Evolutionary conservation across 2,797 vertebrate species (phyloP), one percentile per base, ranked within the genome.

Genomic region (Gymnopithys bicolor): DNA sequence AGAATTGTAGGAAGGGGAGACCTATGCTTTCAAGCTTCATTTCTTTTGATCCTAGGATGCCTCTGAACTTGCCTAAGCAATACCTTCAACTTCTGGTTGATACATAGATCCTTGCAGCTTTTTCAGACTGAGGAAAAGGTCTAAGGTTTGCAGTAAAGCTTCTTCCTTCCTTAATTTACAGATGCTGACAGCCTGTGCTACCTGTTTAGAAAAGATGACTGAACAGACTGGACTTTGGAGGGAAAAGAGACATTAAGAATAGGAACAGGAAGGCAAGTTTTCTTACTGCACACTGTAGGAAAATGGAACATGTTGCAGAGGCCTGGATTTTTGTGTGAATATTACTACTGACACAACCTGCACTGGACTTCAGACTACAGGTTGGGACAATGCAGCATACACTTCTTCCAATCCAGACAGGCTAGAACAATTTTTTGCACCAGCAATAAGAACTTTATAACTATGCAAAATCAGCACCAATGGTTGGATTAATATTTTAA

Each of bases 401-500:
- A 2, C 6, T 4, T 87, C 62, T 90, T 23, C 63, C 41, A 84
- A 62, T 39, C 7, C 32, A 91, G 83, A 94, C 60, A 94, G 78
- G 88, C 86, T 5, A 96, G 58, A 80, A 62, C 32, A 71, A 13
- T 9, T 11, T 51, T 92, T 95, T 89, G 33, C 80, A 94, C 45
- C 81, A 92, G 87, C 80, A 94, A 66, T 77, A 76, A 92, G 79
- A 96, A 67, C 75, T 97, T 97, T 94, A 94, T 97, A 96, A 85
- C 95, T 97, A 94, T 96, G 94, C 91, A 96, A 94, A 96, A 94
- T 94, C 80, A 94, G 93, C 90, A 95, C 94, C 90, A 92, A 51
- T 93, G 80, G 74, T 97, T 97, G 95, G 97, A 97, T 98, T 97
- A 98, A 98, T 97, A 97, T 85, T 98, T 98, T 97, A 97, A 98